Evolutionary conservation across 1,140 invertebrate species (phyloP).

Genomic region (Aphelinus certus): DNA sequence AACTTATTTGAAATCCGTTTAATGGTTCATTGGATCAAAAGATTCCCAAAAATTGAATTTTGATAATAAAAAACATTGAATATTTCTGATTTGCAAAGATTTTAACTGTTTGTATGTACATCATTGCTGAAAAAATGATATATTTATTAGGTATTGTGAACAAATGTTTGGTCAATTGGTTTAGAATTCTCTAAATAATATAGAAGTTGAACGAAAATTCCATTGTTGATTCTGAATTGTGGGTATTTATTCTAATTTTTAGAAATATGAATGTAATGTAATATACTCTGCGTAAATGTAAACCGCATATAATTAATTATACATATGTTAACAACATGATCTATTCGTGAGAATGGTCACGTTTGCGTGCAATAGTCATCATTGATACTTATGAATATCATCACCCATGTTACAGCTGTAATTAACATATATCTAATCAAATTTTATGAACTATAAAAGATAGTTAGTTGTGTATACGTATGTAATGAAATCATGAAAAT

Average conservation of each 20-base stretch:
- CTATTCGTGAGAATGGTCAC: conserved; percentile 31
- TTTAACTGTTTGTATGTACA: not conserved
- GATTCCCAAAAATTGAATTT: too few relatives aligned
- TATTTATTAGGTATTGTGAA: conserved; percentile 1
- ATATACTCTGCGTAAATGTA: not conserved
- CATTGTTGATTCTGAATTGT: conserved; percentile 7
- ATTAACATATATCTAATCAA: conserved; percentile 35
- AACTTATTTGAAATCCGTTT: too few relatives aligned
- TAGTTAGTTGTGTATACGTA: conserved; percentile 41
- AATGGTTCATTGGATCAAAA: too few relatives aligned
- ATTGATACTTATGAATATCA: conserved; percentile 34
- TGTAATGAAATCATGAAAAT: conserved; percentile 48
- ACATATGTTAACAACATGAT: conserved; percentile 1
- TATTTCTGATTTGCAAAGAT: not conserved
- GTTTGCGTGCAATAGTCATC: conserved; percentile 24
- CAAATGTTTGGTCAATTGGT: not conserved
- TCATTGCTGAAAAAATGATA: conserved; percentile 11
- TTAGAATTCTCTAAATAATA: too few relatives aligned
- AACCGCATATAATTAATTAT: not conserved
- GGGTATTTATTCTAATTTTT: conserved; percentile 16
- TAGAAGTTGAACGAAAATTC: not conserved
- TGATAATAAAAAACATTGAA: not conserved
- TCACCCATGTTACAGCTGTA: conserved; percentile 30
- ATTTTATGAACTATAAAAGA: conserved; percentile 35
- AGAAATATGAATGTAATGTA: conserved; percentile 1